These are phyloP conservation scores for Sesamia inferens DNA, from an alignment of 2,888 invertebrate species.

Conservation along the genomic window DNA sequence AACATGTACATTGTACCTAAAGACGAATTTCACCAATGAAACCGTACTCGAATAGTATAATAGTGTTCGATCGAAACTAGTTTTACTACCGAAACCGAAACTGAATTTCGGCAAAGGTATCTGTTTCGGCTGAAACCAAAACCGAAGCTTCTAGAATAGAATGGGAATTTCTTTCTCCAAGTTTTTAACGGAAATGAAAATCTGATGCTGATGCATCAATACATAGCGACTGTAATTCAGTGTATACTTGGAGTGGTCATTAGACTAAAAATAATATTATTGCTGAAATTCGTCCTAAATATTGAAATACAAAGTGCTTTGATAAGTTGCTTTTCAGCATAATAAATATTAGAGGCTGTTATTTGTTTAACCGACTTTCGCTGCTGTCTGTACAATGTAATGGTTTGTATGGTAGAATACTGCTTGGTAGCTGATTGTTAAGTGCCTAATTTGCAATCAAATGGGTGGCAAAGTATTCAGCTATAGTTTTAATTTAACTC, in stretches of 20 bases:
- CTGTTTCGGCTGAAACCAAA: no score
- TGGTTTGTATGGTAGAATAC: slow-evolving; percentile 1
- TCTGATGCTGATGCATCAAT: no score
- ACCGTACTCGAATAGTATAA: background rate
- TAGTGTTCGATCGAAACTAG: no score
- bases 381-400: slow-evolving; percentile 3
- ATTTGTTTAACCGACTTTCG: background rate
- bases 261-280: no score
- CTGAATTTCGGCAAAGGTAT: no score
- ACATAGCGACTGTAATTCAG: no score
- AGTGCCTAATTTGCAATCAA: slow-evolving; percentile 40
- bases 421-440: slow-evolving; percentile 13
- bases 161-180: background rate
- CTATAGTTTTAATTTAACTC: slow-evolving; percentile 22
- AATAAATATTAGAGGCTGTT: background rate
- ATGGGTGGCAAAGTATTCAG: slow-evolving; percentile 16
- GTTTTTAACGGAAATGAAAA: no score
- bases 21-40: background rate
- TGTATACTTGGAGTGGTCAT: no score
- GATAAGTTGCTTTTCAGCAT: background rate
- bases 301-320: background rate
- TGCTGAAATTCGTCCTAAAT: background rate
- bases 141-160: no score
- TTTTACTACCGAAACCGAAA: no score
- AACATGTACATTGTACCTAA: background rate